phyloP scores from a whole-genome alignment of 2,113 vertebrate species.

The Nerophis lumbriciformis region DNA sequence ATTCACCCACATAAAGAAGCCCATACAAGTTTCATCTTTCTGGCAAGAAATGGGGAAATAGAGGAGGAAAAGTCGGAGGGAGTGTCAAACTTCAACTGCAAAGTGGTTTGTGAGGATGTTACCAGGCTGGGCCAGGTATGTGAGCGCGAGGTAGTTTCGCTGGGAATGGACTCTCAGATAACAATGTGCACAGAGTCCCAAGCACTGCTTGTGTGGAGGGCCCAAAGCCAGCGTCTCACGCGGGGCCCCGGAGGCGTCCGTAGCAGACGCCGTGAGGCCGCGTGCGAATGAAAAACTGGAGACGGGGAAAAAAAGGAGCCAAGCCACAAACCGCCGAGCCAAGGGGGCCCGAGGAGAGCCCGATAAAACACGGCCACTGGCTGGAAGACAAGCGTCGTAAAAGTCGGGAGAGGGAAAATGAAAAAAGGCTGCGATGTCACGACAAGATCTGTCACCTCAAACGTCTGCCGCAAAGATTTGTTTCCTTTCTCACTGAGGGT shows the following conservation, averaged over 20 bases:
- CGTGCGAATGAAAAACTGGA: constrained; percentile 27
- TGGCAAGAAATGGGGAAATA: neutral
- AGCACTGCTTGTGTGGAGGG: constrained; percentile 8
- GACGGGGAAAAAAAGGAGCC: constrained; percentile 22
- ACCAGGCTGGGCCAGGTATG: too few relatives aligned
- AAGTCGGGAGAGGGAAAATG: constrained; percentile 8
- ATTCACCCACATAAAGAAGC: constrained; percentile 16
- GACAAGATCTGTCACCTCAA: constrained; percentile 9
- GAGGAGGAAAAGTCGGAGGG: neutral
- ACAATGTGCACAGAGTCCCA: constrained; percentile 38
- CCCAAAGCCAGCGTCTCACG: constrained; percentile 24
- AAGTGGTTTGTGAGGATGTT: constrained; percentile 3
- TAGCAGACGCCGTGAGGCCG: constrained; percentile 21
- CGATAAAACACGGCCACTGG: constrained; percentile 16
- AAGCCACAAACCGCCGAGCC: constrained; percentile 31
- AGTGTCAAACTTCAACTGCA: constrained; percentile 4
- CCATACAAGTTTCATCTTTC: constrained; percentile 20
- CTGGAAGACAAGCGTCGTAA: constrained; percentile 1
- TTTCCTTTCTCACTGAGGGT: too few relatives aligned
- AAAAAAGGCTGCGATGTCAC: constrained; percentile 7
- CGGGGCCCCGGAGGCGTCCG: constrained; percentile 15
- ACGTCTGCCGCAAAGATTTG: neutral
- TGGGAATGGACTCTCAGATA: constrained; percentile 7
- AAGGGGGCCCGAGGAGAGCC: constrained; percentile 14
- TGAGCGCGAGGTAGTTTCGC: neutral